Base-by-base conservation (phyloP, 2,888 invertebrate species). In the Bellardia pandia region DNA sequence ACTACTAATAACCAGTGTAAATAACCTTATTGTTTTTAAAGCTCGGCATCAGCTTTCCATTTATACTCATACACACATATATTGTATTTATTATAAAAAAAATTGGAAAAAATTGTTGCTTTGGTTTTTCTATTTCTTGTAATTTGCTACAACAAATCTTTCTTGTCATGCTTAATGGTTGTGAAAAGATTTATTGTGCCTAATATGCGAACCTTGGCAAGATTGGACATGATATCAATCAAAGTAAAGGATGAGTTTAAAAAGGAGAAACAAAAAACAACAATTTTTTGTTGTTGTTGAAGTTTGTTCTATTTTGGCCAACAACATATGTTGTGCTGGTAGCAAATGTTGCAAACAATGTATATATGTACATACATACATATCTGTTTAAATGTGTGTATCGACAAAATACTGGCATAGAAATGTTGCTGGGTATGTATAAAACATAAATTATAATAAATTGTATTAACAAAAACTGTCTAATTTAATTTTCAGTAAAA, bases 131-230 rank as follows among this genome's bases (percentile, higher is more conserved):
- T 74, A 37, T 53, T 62, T 30, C 79, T 83, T 76, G 62, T 74
- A 53, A 64, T 78, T 82, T 75, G 78, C 75, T 64, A 14, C 51
- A 60, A 85, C 81, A 87, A 87, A 85, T 82, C 78, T 78, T 71
- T 77, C 72, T 74, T 87, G 87, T 82, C 85, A 75, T 78, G 78
- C 75, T 81, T 82, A 87, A 81, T 76, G 74, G 85, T 75, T 85
- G 87, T 82, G 85, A 81, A 82, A 85, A 85, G 87, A 87, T 87
- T 87, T 87, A 87, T 87, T 37, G 87, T 58, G 81, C 78, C 84
- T 69, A 87, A 87, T 87, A 85, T 81, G 81, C 78, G 85, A 87
- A 87, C 72, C 87, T 83, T 85, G 68, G 87, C 87, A 77, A 68
- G 69, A 81, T 69, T 85, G 78, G 85, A 85, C 81, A 81, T 78